Percentiles rank a stretch among this genome's conserved stretches.
phyloP scores from a whole-genome alignment of 2,797 vertebrate genomes.

The Chrosomus eos region DNA sequence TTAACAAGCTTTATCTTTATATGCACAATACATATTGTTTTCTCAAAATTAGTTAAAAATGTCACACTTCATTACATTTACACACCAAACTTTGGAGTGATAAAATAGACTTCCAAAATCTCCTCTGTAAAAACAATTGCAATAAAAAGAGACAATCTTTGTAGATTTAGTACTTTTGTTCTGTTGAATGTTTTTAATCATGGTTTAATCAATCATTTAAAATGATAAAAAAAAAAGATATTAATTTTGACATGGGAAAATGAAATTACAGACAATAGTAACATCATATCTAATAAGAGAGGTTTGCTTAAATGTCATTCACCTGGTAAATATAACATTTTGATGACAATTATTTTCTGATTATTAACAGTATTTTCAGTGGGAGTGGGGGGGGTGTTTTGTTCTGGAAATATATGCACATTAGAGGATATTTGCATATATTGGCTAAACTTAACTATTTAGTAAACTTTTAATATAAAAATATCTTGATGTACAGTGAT shows the following conservation, averaged over 20 bases:
- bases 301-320: neutral
- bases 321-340: no score
- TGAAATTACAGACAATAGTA: neutral
- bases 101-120: neutral
- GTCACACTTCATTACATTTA: neutral
- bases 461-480: neutral
- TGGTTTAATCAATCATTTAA: neutral
- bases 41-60: neutral
- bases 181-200: neutral
- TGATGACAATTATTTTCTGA: no score
- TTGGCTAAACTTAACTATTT: neutral
- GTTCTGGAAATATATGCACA: neutral
- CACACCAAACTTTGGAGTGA: neutral
- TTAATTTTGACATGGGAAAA: neutral
- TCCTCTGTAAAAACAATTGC: neutral
- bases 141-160: no score
- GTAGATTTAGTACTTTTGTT: neutral
- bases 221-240: no score
- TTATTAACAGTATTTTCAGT: neutral
- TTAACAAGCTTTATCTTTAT: neutral
- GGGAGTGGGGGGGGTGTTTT: neutral
- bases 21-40: no score
- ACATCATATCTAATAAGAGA: neutral
- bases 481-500: neutral
- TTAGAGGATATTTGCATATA: neutral